Base-by-base conservation (phyloP, 2,797 vertebrate genomes). In the Hybognathus amarus region DNA sequence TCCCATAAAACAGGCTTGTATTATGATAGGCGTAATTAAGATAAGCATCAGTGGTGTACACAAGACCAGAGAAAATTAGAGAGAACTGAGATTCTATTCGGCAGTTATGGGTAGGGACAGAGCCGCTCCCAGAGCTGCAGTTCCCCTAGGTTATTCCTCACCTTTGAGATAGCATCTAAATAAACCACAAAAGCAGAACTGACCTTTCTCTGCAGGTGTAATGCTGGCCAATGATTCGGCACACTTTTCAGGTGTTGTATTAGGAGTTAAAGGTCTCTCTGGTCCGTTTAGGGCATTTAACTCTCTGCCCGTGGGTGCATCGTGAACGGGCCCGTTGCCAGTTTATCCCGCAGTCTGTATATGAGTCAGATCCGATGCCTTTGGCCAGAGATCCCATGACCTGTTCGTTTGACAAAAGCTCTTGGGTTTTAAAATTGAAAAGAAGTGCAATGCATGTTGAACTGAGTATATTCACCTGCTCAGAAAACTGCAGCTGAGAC, bases 121-220 rank as follows among this genome's bases (percentile, higher is more conserved):
- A 75, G 92, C 92, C 93, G 69, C 90, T 90, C 89, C 91, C 85
- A n/a, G 75, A 84, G 82, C 85, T 88, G 71, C 90, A 93, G 90
- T 94, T 92, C 90, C 91, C 91, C 52, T 42, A 85, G 87, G 87
- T 87, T 70, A 87, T 82, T 86, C 87, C 68, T 84, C 52, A 18
- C 42, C 86, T 82, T 84, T 83, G 87, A 89, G 92, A 93, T 93
- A 90, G 85, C 91, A 89, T 94, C 89, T 89, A 80, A 71, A 52
- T 90, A 87, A 90, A 90, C 89, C 89, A 71, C 85, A 95, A 95
- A 95, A 95, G 93, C 88, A 94, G 95, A 95, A 95, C 94, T 95
- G 90, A 95, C 95, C 94, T 75, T 90, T 92, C 88, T 89, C 91
- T 38, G 84, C 88, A 85, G 89, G 85, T 84, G 85, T 84, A 83